These are phyloP conservation scores for Danionella cerebrum DNA, from an alignment of 2,113 vertebrate species.

Conservation along the genomic window DNA sequence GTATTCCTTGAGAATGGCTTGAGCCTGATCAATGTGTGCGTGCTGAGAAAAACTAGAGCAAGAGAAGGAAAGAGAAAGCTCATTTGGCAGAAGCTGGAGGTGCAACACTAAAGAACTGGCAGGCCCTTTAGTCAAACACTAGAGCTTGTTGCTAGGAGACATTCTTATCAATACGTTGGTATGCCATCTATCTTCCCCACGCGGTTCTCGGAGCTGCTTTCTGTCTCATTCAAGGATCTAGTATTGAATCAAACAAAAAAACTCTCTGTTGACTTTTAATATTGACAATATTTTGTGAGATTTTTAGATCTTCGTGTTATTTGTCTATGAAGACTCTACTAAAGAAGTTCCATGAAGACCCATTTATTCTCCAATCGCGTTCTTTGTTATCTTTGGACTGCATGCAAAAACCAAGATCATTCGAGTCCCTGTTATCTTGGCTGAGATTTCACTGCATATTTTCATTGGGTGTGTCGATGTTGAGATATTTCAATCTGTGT, in stretches of 20 bases:
- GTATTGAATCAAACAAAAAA: slow-evolving; percentile 28
- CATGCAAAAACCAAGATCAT: background rate
- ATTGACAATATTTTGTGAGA: background rate
- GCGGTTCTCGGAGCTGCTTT: slow-evolving; percentile 1
- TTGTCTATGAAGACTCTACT: too few species aligned
- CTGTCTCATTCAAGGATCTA: slow-evolving; percentile 26
- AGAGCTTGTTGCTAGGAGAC: slow-evolving; percentile 48
- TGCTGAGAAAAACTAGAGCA: background rate
- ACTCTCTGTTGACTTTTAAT: background rate
- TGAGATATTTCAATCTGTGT: background rate
- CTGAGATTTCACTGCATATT: background rate
- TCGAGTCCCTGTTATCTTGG: background rate
- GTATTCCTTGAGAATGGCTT: background rate
- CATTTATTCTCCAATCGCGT: background rate
- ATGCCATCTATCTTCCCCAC: slow-evolving; percentile 35
- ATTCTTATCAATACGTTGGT: slow-evolving; percentile 43
- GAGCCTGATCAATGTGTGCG: background rate
- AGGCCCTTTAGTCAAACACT: slow-evolving; percentile 45
- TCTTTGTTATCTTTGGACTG: background rate
- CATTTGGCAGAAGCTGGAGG: slow-evolving; percentile 19
- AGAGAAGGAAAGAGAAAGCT: background rate
- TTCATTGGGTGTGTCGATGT: background rate
- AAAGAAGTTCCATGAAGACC: too few species aligned
- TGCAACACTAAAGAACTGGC: slow-evolving; percentile 28
- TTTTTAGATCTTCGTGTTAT: too few species aligned